Base-by-base conservation (phyloP, 2,888 invertebrate species). In the Dolomedes plantarius region DNA sequence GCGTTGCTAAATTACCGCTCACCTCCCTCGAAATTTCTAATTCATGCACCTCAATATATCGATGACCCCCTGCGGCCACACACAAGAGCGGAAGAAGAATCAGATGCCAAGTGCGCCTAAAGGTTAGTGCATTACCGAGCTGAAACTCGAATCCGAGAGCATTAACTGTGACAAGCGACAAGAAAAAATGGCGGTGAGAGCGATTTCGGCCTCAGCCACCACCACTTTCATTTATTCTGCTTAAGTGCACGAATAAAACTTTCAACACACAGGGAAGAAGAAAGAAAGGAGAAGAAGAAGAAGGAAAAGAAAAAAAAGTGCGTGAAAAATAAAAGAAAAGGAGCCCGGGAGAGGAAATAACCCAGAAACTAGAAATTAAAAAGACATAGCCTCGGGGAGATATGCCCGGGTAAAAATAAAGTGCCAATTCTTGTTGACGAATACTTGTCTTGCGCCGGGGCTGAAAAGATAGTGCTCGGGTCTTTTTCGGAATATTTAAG, bases 401-500 rank as follows among this genome's bases (percentile, higher is more conserved):
- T 28, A 56, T 78, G 69, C 46, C 62, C 16, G 77, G 39, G 50
- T 50, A 68, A 65, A 50, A 69, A 83, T 39, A 64, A 72, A 83
- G 83, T 83, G 76, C 76, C 83, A 72, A 77, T 83, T 72, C 76
- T 77, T 83, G 76, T 83, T 83, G 83, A 83, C 76, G 83, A 83
- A 83, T 77, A 41, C 72, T 36, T 28, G 50, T 16, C 46, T 29
- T 72, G 64, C 32, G 72, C 36, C 29, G 72, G 28, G 74, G 29
- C 19, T 31, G 39, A 71, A 71, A 27, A 36, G 72, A 67, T 76
- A 29, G 65, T 65, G 46, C 64, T 64, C 75, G 82, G 62, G n/a
- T 36, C 36, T 7, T 5, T 36, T n/a, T n/a, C n/a, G 36, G 46
- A 16, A 46, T 46, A 16, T 46, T 46, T 46, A 46, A 46, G 16